Base-by-base conservation (phyloP, 2,888 invertebrate genomes). In the Operophtera brumata region DNA sequence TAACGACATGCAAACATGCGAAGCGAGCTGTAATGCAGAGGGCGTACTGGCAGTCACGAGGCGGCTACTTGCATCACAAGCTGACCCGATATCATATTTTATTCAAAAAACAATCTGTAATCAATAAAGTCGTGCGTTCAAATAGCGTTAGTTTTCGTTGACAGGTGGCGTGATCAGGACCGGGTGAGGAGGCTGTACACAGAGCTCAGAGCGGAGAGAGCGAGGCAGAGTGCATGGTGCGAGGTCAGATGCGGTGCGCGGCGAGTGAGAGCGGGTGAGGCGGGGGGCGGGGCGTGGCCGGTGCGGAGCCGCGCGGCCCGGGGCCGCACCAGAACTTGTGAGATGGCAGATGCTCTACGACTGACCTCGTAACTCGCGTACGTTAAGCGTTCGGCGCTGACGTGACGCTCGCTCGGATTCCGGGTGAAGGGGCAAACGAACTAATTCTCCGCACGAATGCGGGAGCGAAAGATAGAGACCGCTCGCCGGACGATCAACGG, bases 261-360 rank as follows among this genome's bases (percentile, higher is more conserved):
- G 61, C 61, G 54, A 52, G 48, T 40, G 65, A 51, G 50, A 47
- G 46, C 44, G 54, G 44, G 32, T 30, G 30, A 7, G 30, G 30
- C 9, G 34, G 62, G 51, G 53, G 50, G 62, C 54, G 59, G 58
- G 44, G 42, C 47, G 59, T 62, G 64, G 65, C 62, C 55, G 20
- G 20, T 20, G 20, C 20, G 64, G 75, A 75, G 79, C 80, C 83
- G 84, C 85, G 78, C 85, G 20, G 20, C 20, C 20, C 20, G 64
- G 75, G 75, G 79, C 80, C 83, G 84, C 85, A 78, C 85, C 86
- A 84, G 90, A 89, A 90, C 90, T 90, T 87, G 87, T 90, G 90
- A 91, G 90, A 91, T 90, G 90, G 90, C 90, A 80, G 80, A 84
- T 87, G 86, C 84, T 87, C 85, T 86, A 87, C 85, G 86, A 86